Percentiles rank a stretch among this genome's conserved stretches.
phyloP scores from a whole-genome alignment of 2,888 invertebrate genomes.

The Strigamia transsilvanica region DNA sequence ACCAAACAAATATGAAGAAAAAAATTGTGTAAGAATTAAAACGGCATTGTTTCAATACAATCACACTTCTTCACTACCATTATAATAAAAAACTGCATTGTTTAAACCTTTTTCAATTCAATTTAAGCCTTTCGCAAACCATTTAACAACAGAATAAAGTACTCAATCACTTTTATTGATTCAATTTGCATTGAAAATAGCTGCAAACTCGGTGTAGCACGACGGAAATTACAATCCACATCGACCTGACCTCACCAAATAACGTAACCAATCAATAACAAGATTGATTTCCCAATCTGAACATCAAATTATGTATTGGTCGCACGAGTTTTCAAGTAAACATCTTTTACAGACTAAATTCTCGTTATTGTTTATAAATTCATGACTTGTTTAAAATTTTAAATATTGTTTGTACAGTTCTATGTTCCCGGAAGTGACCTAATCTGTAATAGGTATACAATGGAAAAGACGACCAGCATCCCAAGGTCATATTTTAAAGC shows the following conservation, averaged over 20 bases:
- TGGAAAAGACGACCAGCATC: background rate
- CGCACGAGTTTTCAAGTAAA: too few relatives aligned
- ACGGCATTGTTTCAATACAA: background rate
- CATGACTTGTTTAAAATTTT: background rate
- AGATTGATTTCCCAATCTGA: background rate
- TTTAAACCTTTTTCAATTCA: background rate
- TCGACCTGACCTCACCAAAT: conserved; percentile 15
- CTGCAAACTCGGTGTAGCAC: background rate
- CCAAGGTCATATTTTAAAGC: conserved; percentile 38
- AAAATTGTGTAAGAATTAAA: too few relatives aligned
- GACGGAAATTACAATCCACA: background rate
- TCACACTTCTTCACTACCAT: background rate
- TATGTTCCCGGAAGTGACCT: conserved; percentile 1
- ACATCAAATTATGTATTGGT: too few relatives aligned
- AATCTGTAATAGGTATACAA: conserved; percentile 36
- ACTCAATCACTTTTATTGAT: background rate
- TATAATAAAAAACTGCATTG: background rate
- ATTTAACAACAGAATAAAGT: background rate
- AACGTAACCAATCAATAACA: background rate
- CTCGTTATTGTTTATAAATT: background rate
- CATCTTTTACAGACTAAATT: background rate
- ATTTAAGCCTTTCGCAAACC: background rate
- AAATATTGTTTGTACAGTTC: conserved; percentile 8
- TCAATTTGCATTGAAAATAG: conserved; percentile 25
- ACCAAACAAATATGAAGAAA: too few relatives aligned